Conservation (phyloP, 2,888 invertebrate species). For the Lithosia quadra region DNA sequence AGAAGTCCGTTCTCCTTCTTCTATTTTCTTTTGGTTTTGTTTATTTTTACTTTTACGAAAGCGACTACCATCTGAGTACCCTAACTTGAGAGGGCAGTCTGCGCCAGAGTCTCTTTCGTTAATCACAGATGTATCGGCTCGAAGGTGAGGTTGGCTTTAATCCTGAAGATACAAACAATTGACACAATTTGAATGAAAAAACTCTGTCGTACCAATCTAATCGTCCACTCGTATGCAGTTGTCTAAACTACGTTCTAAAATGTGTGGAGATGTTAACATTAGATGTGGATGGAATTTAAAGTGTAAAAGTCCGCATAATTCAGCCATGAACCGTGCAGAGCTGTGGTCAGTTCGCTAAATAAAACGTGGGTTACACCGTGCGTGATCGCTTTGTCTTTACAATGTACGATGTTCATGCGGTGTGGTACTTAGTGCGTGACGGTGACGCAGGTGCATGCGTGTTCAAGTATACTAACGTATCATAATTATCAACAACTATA, state of each 20-base stretch:
- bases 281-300: conserved; percentile 5
- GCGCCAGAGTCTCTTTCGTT: no score
- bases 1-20: no score
- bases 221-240: no score
- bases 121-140: no score
- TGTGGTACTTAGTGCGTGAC: conserved; percentile 44
- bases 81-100: no score
- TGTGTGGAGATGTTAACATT: not conserved
- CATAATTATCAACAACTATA: conserved; percentile 4
- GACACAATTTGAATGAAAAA: no score
- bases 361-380: conserved; percentile 23
- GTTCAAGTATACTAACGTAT: conserved; percentile 1
- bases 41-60: no score
- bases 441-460: conserved; percentile 48
- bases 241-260: not conserved
- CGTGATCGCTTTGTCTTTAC: conserved; percentile 32
- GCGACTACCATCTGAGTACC: no score
- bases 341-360: conserved; percentile 20
- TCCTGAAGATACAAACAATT: no score
- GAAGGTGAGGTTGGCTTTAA: no score
- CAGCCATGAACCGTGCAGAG: conserved; percentile 12
- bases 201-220: no score
- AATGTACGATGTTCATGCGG: conserved; percentile 28
- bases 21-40: no score
- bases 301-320: not conserved